Percentiles rank a stretch among this genome's conserved stretches.
These are phyloP conservation scores for Suncus etruscus DNA, from an alignment of 2,113 vertebrate genomes.

Conservation along the genomic window DNA sequence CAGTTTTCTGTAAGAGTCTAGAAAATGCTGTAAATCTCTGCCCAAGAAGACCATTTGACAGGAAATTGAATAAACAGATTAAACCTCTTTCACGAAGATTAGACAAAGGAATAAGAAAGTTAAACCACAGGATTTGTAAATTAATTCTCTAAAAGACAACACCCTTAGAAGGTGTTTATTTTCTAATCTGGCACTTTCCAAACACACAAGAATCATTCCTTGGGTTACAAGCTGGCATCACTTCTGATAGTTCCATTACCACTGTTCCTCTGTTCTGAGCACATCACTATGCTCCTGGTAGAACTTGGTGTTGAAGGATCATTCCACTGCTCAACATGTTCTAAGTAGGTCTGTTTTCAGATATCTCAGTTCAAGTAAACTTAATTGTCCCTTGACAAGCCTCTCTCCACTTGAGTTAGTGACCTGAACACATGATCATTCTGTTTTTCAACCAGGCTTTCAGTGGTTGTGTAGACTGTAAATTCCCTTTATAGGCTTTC, in stretches of 20 bases:
- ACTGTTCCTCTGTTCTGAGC: neutral
- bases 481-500: neutral
- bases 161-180: neutral
- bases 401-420: neutral
- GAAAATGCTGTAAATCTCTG: neutral
- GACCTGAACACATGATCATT: neutral
- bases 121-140: neutral
- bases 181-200: neutral
- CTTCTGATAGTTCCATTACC: neutral
- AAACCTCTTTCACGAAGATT: neutral
- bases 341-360: neutral
- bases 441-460: neutral
- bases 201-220: neutral
- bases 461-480: neutral
- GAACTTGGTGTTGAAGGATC: neutral
- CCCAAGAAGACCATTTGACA: slow-evolving; percentile 1
- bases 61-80: neutral
- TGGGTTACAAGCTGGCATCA: neutral
- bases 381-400: neutral
- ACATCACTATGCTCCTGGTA: neutral
- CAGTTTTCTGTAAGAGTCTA: neutral
- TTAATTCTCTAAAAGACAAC: neutral
- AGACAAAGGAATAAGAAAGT: neutral
- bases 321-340: neutral
- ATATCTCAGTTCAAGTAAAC: neutral